Conservation (phyloP, 2,113 vertebrate species). For the Xenus cinereus region DNA sequence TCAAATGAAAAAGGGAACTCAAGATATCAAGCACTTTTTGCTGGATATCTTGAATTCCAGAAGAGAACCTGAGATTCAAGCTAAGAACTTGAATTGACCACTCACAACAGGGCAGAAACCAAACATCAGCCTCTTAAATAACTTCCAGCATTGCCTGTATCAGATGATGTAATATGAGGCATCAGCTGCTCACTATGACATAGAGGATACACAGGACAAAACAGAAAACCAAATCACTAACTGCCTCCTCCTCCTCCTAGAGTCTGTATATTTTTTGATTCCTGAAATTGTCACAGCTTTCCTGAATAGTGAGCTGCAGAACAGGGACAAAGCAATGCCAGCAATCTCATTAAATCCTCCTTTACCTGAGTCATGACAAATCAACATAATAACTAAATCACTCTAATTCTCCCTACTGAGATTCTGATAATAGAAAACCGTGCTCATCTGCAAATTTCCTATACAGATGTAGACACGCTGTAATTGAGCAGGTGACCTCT, state of each 20-base stretch:
- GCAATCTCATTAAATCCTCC: not conserved
- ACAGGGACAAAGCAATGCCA: not conserved
- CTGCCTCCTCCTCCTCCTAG: not conserved
- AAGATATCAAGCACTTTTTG: not conserved
- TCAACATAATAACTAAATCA: slow-evolving; percentile 18
- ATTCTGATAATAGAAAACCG: slow-evolving; percentile 16
- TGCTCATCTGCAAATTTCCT: not conserved
- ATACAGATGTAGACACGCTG: not conserved
- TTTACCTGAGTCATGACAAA: not conserved
- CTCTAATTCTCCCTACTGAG: not conserved
- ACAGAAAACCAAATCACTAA: not conserved
- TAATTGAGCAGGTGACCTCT: not conserved
- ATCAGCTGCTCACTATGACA: not conserved
- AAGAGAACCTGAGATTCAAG: not conserved
- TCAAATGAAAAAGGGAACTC: not conserved
- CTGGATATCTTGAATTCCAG: not conserved
- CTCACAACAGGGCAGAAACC: not conserved
- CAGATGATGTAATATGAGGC: not conserved
- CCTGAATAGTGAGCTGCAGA: not conserved
- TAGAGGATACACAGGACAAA: not conserved
- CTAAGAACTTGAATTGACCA: not conserved
- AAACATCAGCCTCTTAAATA: not conserved
- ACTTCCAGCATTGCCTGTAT: not conserved
- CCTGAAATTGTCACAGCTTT: not conserved
- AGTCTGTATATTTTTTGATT: not conserved